phyloP scores from a whole-genome alignment of 2,113 vertebrate species.

The Nansenia antarctica region DNA sequence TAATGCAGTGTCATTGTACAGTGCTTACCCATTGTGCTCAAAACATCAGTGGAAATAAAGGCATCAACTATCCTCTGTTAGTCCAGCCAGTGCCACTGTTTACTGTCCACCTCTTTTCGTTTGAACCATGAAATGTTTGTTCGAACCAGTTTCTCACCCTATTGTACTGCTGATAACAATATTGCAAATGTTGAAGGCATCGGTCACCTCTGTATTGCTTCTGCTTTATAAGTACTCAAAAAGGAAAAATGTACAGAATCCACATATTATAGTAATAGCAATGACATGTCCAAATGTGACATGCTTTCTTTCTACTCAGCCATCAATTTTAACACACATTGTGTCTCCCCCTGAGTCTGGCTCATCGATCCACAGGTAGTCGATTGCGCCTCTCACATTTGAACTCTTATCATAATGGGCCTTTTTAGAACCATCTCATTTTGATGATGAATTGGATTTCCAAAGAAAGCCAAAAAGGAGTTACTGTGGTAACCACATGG shows the following conservation, averaged over 20 bases:
- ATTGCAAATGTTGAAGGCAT: too few relatives aligned
- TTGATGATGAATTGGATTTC: conserved; percentile 78
- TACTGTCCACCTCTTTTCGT: too few relatives aligned
- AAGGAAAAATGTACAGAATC: too few relatives aligned
- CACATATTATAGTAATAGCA: not conserved
- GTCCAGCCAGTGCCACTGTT: too few relatives aligned
- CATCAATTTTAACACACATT: conserved; percentile 46
- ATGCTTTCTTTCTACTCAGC: conserved; percentile 18
- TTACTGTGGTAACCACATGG: conserved; percentile 77
- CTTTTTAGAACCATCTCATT: conserved; percentile 72
- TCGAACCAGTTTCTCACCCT: too few relatives aligned
- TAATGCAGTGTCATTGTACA: not conserved
- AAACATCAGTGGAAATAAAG: too few relatives aligned
- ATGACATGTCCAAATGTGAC: not conserved
- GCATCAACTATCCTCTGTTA: too few relatives aligned
- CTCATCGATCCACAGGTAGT: conserved; percentile 64
- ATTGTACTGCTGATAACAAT: too few relatives aligned
- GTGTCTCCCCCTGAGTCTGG: conserved; percentile 47
- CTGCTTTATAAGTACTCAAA: too few relatives aligned
- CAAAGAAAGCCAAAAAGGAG: conserved; percentile 73
- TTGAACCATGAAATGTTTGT: too few relatives aligned
- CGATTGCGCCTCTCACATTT: conserved; percentile 63
- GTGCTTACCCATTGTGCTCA: too few relatives aligned
- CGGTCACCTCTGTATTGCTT: too few relatives aligned
- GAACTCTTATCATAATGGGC: conserved; percentile 69